Base-by-base conservation (phyloP, 2,113 vertebrate species). In the Copsychus sechellarum region DNA sequence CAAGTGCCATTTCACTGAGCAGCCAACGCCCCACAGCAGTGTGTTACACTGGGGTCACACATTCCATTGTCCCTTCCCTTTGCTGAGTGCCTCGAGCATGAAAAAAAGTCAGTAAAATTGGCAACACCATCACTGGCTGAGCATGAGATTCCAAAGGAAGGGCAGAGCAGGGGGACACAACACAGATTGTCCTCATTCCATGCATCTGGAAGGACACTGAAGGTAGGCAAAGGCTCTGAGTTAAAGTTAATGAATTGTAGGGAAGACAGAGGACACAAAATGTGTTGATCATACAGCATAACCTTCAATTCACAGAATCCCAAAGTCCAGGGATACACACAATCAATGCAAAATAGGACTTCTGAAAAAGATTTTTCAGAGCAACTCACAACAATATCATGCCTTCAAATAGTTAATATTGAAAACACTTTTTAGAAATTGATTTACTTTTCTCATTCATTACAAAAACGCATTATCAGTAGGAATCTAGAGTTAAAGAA, bases 181-280 rank as follows among this genome's bases (percentile, higher is more conserved):
- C 5, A 22, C 11, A 58, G 40, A 51, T 1, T 25, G 28, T 12
- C 40, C 17, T 69, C 0, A 0, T 14, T 25, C 48, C 64, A 9
- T 3, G 29, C 38, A 31, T 19, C 67, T 73, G 72, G 18, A 61
- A n/a, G 54, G 64, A 38, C 84, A 61, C 38, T 36, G 11, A 81
- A 62, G 56, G 23, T 4, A 36, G 26, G 73, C 28, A 81, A 60
- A 50, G 66, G 53, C 66, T 13, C 66, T 13, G 24, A 43, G 31
- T 12, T 34, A 18, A 58, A 40, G 57, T 43, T 40, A 15, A 47
- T 6, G 31, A 83, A 48, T 17, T 1, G 0, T 0, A 20, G 6
- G 13, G 69, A 47, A 47, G 34, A 50, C 31, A 78, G 36, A 51
- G 25, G 4, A 51, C 67, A 67, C 7, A 33, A 65, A 82, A 67